These are phyloP conservation scores for Clepsis dumicolana DNA, from an alignment of 2,888 invertebrate genomes.

Conservation along the genomic window DNA sequence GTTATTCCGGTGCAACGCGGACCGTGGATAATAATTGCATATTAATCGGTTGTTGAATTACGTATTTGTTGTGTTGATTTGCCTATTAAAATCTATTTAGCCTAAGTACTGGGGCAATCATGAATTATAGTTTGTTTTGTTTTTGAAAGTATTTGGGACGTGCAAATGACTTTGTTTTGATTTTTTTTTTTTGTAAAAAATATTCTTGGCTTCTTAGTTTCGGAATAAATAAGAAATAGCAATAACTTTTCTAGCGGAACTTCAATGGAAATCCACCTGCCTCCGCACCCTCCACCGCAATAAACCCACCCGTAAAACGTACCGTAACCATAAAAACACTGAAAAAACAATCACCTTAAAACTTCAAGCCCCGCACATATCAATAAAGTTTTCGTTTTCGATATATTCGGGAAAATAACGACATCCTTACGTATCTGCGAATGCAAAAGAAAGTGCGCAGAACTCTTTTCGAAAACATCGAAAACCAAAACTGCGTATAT, in stretches of 20 bases:
- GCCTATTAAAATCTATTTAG: slow-evolving; percentile 33
- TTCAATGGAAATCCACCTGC: slow-evolving; percentile 24
- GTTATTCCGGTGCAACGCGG: slow-evolving; percentile 25
- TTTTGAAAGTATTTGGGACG: slow-evolving; percentile 15
- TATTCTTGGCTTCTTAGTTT: background rate
- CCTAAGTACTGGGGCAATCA: slow-evolving; percentile 20
- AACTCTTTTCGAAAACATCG: slow-evolving; percentile 20
- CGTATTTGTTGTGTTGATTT: slow-evolving; percentile 28
- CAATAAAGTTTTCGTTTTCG: slow-evolving; percentile 30
- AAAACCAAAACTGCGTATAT: slow-evolving; percentile 21
- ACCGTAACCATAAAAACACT: slow-evolving; percentile 25
- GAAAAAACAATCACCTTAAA: slow-evolving; percentile 24
- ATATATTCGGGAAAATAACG: slow-evolving; percentile 12
- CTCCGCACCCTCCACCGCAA: slow-evolving; percentile 26
- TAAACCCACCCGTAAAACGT: slow-evolving; percentile 30
- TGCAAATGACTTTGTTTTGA: background rate
- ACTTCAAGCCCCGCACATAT: slow-evolving; percentile 19
- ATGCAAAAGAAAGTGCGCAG: background rate
- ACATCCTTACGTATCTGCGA: background rate
- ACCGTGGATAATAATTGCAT: slow-evolving; percentile 40
- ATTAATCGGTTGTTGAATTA: slow-evolving; percentile 39
- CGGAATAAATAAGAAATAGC: background rate
- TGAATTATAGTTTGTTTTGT: slow-evolving; percentile 31
- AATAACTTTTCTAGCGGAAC: slow-evolving; percentile 8
- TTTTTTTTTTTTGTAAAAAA: background rate